These are phyloP conservation scores for Ctenicera cuprea DNA, from an alignment of 2,888 invertebrate species.

Conservation along the genomic window DNA sequence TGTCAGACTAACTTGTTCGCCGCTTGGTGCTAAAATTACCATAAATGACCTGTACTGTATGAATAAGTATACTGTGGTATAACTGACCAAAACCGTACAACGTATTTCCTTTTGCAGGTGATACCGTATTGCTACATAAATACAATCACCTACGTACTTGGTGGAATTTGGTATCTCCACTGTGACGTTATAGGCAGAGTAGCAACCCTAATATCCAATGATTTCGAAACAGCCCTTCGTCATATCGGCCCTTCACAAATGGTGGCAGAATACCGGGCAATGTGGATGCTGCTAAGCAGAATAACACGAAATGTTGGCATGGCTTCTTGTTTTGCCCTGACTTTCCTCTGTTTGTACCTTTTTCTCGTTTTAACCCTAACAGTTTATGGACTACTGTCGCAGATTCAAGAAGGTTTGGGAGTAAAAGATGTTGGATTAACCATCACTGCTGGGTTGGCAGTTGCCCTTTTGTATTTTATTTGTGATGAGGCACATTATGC, in stretches of 20 bases:
- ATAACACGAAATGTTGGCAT: conserved; percentile 80
- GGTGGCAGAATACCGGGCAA: conserved; percentile 81
- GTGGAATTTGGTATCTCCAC: conserved; percentile 82
- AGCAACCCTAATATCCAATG: conserved; percentile 80
- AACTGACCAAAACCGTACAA: too few species aligned
- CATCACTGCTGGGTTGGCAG: conserved; percentile 80
- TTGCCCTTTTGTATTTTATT: conserved; percentile 81
- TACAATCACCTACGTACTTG: conserved; percentile 80
- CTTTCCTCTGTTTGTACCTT: conserved; percentile 81
- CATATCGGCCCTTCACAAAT: conserved; percentile 81
- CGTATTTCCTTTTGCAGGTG: conserved; percentile 67
- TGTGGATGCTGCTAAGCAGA: conserved; percentile 83
- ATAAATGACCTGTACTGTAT: too few species aligned
- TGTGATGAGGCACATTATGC: conserved; percentile 86
- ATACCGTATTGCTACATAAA: conserved; percentile 83
- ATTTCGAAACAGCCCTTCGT: conserved; percentile 81
- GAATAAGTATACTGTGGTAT: too few species aligned
- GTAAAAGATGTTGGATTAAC: conserved; percentile 82
- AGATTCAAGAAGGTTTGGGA: conserved; percentile 84
- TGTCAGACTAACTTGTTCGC: too few species aligned
- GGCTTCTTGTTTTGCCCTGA: conserved; percentile 81
- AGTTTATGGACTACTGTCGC: conserved; percentile 83
- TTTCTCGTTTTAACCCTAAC: conserved; percentile 85
- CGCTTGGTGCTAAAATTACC: too few species aligned
- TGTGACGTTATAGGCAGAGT: conserved; percentile 80